Conservation (phyloP, 2,888 invertebrate genomes). For the Anthrax anthrax region DNA sequence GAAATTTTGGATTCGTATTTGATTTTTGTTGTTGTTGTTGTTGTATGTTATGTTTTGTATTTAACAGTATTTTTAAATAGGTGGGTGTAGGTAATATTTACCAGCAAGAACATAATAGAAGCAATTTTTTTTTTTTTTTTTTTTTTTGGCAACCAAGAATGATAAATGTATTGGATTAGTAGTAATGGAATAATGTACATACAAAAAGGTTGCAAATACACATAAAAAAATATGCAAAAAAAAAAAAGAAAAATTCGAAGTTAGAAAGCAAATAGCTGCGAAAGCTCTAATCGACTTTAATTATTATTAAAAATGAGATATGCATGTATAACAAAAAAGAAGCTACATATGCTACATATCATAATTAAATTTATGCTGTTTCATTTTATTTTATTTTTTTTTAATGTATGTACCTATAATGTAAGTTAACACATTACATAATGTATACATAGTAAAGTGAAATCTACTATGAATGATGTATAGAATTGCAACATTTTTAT, state of each 20-base stretch:
- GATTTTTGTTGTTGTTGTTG: neutral
- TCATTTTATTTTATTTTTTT: no score
- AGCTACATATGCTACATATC: no score
- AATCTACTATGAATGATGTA: no score
- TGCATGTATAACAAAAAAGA: no score
- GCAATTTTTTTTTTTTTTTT: neutral
- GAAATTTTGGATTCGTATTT: neutral
- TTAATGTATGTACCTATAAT: no score
- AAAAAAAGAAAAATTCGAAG: neutral
- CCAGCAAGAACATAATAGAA: neutral
- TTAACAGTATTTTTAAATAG: neutral
- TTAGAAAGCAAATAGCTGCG: neutral
- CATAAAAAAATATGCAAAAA: neutral
- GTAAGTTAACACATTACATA: no score
- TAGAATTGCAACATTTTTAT: no score
- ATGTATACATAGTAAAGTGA: no score
- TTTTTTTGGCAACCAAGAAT: neutral
- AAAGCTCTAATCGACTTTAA: neutral
- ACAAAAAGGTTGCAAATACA: no score
- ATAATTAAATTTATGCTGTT: no score
- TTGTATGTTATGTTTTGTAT: neutral
- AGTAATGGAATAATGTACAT: neutral
- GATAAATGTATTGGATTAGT: neutral
- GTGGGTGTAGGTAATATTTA: neutral
- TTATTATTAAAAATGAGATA: no score